Evolutionary conservation across 2,888 invertebrate species (phyloP).

Genomic region (Craniophora ligustri): DNA sequence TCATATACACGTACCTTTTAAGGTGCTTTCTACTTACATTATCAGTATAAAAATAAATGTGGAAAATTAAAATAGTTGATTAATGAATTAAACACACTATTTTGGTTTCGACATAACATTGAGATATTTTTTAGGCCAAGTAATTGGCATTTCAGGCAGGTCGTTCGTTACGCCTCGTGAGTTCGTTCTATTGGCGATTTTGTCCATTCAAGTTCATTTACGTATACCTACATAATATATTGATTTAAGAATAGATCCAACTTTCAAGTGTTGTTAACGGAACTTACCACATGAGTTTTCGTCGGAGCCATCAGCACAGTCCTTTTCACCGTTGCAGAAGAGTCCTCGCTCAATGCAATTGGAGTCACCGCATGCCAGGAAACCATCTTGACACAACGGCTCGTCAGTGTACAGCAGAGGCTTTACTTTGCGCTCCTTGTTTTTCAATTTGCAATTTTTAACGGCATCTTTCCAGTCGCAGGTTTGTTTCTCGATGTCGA

Average conservation of each 20-base stretch:
- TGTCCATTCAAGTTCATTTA: conserved; percentile 69
- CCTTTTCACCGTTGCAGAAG: conserved; percentile 97
- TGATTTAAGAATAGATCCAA: conserved; percentile 42
- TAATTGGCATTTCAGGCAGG: conserved; percentile 79
- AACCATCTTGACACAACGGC: conserved; percentile 95
- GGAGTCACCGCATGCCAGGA: conserved; percentile 95
- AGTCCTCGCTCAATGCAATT: conserved; percentile 96
- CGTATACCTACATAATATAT: too few relatives aligned
- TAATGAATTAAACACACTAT: conserved; percentile 58
- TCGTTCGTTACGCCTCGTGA: conserved; percentile 73
- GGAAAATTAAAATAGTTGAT: conserved; percentile 52
- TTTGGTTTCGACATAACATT: conserved; percentile 71
- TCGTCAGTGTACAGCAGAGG: conserved; percentile 96
- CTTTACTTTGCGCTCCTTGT: conserved; percentile 95
- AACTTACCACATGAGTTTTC: conserved; percentile 96
- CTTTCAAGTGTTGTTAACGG: background rate
- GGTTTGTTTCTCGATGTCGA: conserved; percentile 98
- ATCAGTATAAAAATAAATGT: conserved; percentile 3
- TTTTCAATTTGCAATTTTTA: conserved; percentile 97
- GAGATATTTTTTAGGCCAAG: conserved; percentile 82
- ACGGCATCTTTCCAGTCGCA: conserved; percentile 98
- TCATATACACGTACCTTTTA: conserved; percentile 10
- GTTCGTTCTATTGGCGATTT: conserved; percentile 60
- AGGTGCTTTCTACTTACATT: conserved; percentile 42
- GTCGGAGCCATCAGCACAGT: conserved; percentile 96